phyloP scores from a whole-genome alignment of 2,113 vertebrate genomes.

The Alces alces region DNA sequence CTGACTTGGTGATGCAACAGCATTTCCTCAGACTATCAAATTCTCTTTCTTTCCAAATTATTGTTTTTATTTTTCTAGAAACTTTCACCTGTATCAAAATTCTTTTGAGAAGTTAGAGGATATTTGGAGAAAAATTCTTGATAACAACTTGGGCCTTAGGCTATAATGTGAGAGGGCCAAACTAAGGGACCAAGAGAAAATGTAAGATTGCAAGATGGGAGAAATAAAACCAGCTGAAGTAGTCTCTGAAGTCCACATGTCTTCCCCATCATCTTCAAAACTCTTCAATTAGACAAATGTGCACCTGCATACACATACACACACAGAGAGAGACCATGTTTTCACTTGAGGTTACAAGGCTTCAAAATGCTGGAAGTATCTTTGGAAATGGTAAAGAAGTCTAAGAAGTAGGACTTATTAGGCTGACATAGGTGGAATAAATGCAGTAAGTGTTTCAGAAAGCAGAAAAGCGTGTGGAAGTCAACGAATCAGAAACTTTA shows the following conservation, averaged over 20 bases:
- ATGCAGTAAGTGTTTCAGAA: background rate
- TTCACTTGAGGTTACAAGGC: background rate
- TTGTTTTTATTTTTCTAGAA: background rate
- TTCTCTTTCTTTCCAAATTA: background rate
- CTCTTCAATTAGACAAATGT: background rate
- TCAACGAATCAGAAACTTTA: background rate
- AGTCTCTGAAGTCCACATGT: fast-evolving
- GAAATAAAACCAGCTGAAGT: background rate
- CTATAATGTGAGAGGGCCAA: background rate
- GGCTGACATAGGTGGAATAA: background rate
- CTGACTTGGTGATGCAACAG: background rate
- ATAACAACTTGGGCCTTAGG: background rate
- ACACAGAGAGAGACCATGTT: background rate
- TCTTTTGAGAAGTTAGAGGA: background rate
- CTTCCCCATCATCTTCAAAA: background rate
- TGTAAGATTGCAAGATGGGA: background rate
- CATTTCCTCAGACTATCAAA: background rate
- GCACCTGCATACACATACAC: too few relatives aligned
- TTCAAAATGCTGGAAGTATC: background rate
- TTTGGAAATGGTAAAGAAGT: background rate
- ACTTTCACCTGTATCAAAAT: background rate
- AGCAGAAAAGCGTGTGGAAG: background rate
- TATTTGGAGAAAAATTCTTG: background rate
- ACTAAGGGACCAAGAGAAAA: background rate
- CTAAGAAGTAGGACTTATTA: background rate